These are phyloP conservation scores for Cyrtonyx montezumae DNA, from an alignment of 2,113 vertebrate species.

Conservation along the genomic window DNA sequence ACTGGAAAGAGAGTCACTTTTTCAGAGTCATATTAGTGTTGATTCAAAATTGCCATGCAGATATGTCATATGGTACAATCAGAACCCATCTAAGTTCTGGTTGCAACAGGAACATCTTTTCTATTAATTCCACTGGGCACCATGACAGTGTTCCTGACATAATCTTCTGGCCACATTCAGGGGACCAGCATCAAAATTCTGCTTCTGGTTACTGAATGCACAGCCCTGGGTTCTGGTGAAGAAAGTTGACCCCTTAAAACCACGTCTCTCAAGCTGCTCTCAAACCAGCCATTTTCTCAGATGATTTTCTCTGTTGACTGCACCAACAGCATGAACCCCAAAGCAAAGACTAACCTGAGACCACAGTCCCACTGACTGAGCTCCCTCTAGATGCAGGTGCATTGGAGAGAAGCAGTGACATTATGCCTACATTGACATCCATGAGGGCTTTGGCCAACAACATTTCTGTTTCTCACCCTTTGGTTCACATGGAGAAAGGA, in stretches of 20 bases:
- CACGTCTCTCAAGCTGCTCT: not conserved
- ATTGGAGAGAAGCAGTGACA: not conserved
- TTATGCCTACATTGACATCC: not conserved
- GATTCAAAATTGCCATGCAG: not conserved
- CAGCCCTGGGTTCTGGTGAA: not conserved
- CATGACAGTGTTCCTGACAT: not conserved
- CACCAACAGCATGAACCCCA: accelerated
- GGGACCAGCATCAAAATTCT: not conserved
- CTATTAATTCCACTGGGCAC: not conserved
- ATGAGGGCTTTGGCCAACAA: not conserved
- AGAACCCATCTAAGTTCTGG: not conserved
- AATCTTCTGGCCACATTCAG: not conserved
- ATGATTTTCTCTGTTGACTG: not conserved
- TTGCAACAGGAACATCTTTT: not conserved
- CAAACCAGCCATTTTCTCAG: not conserved
- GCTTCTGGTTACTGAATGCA: not conserved
- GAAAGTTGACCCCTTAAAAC: not conserved
- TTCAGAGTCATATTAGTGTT: constrained; percentile 7
- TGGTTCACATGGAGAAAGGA: not conserved
- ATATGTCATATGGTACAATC: not conserved
- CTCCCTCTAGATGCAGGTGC: not conserved
- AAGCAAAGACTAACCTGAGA: not conserved
- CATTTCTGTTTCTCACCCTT: not conserved
- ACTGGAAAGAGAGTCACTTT: not conserved
- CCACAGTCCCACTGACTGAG: not conserved